Evolutionary conservation across 2,797 vertebrate species (phyloP).

Genomic region (Oophaga sylvatica): DNA sequence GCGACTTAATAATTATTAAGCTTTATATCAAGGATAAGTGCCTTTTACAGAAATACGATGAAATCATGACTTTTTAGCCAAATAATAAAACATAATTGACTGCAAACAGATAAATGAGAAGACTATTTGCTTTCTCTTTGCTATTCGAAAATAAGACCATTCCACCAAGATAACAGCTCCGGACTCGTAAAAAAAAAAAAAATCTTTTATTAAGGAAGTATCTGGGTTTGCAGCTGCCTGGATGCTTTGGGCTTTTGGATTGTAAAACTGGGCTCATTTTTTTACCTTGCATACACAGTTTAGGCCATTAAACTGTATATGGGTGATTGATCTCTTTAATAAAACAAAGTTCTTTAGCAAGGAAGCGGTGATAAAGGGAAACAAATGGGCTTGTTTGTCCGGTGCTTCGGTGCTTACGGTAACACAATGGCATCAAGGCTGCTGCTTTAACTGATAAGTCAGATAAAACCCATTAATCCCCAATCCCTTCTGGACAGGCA

Average conservation of each 20-base stretch:
- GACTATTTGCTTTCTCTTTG: conserved; percentile 64
- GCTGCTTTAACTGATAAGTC: conserved; percentile 75
- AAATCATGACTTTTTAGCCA: conserved; percentile 64
- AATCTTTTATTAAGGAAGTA: conserved; percentile 68
- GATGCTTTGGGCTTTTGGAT: conserved; percentile 67
- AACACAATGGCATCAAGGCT: conserved; percentile 69
- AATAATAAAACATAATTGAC: conserved; percentile 68
- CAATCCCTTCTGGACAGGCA: conserved; percentile 68
- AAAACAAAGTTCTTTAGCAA: conserved; percentile 77
- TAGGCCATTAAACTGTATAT: conserved; percentile 74
- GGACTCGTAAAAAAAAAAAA: conserved; percentile 64
- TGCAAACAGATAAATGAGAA: conserved; percentile 62
- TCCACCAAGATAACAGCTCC: conserved; percentile 63
- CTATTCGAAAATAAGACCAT: conserved; percentile 64
- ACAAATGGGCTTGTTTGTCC: conserved; percentile 78
- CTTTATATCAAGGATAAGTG: conserved; percentile 56
- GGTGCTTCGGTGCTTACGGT: conserved; percentile 73
- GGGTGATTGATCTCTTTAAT: conserved; percentile 84
- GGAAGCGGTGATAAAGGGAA: conserved; percentile 77
- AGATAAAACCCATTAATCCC: conserved; percentile 76
- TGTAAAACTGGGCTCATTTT: conserved; percentile 64
- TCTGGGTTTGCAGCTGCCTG: conserved; percentile 65
- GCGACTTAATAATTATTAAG: conserved; percentile 63
- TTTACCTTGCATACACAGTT: conserved; percentile 63
- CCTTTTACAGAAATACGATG: conserved; percentile 63